A percentile compares a stretch with the other conserved stretches of the same genome.
Conservation (phyloP, 2,797 vertebrate species). For the Thalassophryne amazonica region DNA sequence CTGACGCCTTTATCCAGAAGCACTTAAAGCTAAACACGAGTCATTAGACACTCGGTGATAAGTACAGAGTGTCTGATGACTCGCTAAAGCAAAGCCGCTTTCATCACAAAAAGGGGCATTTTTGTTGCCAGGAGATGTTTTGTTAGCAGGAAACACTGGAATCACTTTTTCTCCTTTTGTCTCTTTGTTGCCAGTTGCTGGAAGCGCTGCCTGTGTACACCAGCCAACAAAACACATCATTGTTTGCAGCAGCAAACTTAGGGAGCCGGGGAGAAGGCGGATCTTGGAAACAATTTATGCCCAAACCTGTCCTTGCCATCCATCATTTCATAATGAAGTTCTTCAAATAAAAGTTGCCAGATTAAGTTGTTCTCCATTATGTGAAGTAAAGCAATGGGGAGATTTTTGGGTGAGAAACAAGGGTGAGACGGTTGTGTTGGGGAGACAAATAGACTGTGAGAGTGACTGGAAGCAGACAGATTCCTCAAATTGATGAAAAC, state of each 20-base stretch:
- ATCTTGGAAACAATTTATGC: conserved; percentile 51
- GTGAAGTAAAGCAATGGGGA: conserved; percentile 36
- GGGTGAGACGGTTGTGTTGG: background rate
- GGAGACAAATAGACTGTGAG: background rate
- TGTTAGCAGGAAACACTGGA: conserved; percentile 36
- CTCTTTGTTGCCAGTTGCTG: conserved; percentile 39
- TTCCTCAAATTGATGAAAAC: no score
- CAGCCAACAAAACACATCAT: conserved; percentile 13
- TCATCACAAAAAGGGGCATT: conserved; percentile 50
- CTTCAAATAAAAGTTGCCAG: conserved; percentile 15
- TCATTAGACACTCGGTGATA: conserved; percentile 24
- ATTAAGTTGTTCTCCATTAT: conserved; percentile 18
- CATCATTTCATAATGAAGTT: conserved; percentile 3
- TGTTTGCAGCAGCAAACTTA: conserved; percentile 32
- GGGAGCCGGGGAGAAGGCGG: conserved; percentile 20
- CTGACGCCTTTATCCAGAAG: conserved; percentile 5
- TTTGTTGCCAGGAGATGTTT: conserved; percentile 52
- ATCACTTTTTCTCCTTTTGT: conserved; percentile 41
- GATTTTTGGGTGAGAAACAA: background rate
- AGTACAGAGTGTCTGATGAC: conserved; percentile 41
- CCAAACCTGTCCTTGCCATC: conserved; percentile 44
- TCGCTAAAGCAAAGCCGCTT: conserved; percentile 36
- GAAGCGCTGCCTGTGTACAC: conserved; percentile 31
- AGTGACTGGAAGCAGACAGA: conserved; percentile 1
- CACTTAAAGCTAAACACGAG: conserved; percentile 10